Percentiles rank a stretch among this genome's conserved stretches.
These are phyloP conservation scores for Aleadryas rufinucha DNA, from an alignment of 2,113 vertebrate genomes.

Conservation along the genomic window DNA sequence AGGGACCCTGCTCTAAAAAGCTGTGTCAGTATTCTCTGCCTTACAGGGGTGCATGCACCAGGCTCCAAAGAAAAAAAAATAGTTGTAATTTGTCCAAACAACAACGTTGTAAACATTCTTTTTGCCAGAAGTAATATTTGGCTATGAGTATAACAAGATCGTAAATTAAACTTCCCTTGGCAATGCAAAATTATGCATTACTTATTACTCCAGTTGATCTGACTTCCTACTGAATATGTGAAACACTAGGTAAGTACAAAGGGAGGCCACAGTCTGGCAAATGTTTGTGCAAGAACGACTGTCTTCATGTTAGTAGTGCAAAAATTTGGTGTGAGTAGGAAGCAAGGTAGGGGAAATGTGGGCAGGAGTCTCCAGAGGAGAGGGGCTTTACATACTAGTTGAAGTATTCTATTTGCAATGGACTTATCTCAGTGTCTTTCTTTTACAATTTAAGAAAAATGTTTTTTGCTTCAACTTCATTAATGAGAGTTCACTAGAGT, in stretches of 20 bases:
- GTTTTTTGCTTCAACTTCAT: not conserved
- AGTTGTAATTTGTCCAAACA: conserved; percentile 4
- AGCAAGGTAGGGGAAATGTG: not conserved
- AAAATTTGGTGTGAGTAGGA: not conserved
- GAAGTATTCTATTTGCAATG: not conserved
- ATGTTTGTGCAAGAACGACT: rapidly evolving
- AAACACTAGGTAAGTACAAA: not conserved
- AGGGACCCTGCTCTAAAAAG: not conserved
- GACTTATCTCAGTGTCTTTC: not conserved
- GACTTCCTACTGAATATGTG: not conserved
- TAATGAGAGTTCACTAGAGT: conserved; percentile 7
- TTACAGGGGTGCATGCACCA: not conserved
- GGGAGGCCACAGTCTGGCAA: not conserved
- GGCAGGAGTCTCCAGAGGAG: not conserved
- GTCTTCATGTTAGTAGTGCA: not conserved
- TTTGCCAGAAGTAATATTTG: conserved; percentile 21
- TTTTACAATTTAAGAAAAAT: not conserved
- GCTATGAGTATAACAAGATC: not conserved
- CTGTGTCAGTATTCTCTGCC: not conserved
- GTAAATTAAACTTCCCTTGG: not conserved
- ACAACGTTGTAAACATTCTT: not conserved
- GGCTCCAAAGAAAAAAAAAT: not conserved
- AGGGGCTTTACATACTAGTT: not conserved
- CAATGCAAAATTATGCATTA: not conserved
- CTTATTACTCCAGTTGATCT: not conserved